Conservation (phyloP, 2,888 invertebrate genomes). For the Dione juno region DNA sequence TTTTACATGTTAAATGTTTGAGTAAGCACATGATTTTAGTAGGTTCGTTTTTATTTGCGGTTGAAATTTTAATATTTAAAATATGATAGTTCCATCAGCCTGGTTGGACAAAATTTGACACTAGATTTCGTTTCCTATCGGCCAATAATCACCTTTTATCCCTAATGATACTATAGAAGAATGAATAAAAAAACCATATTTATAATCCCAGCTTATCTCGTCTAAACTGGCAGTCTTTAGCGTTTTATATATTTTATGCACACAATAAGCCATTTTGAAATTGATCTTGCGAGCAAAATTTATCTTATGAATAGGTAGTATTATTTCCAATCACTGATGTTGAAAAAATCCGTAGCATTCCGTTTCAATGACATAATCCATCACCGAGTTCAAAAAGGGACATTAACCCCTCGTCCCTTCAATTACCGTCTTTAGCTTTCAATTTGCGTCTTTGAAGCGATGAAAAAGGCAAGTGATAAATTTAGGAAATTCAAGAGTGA, state of each 20-base stretch:
- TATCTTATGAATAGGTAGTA: conserved; percentile 24
- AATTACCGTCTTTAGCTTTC: conserved; percentile 82
- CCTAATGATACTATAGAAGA: no score
- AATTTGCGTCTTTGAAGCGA: conserved; percentile 76
- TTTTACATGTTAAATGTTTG: background rate
- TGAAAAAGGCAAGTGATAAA: conserved; percentile 69
- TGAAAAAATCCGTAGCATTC: conserved; percentile 62
- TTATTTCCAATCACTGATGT: conserved; percentile 41
- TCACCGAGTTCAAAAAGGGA: conserved; percentile 70
- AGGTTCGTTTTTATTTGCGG: background rate
- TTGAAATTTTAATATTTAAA: background rate
- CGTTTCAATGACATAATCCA: conserved; percentile 74
- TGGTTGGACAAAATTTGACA: background rate
- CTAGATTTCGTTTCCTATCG: background rate
- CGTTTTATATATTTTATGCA: background rate
- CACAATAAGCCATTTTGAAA: background rate
- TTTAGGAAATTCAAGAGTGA: conserved; percentile 47
- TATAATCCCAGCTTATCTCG: no score
- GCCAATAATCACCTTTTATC: no score
- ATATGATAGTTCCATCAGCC: background rate
- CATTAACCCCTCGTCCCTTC: conserved; percentile 77
- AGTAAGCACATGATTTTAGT: no score
- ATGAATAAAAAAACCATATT: no score
- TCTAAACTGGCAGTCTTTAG: background rate
- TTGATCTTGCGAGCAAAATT: conserved; percentile 20